These are phyloP conservation scores for Clarias fuscus DNA, from an alignment of 2,797 vertebrate species.

Conservation along the genomic window DNA sequence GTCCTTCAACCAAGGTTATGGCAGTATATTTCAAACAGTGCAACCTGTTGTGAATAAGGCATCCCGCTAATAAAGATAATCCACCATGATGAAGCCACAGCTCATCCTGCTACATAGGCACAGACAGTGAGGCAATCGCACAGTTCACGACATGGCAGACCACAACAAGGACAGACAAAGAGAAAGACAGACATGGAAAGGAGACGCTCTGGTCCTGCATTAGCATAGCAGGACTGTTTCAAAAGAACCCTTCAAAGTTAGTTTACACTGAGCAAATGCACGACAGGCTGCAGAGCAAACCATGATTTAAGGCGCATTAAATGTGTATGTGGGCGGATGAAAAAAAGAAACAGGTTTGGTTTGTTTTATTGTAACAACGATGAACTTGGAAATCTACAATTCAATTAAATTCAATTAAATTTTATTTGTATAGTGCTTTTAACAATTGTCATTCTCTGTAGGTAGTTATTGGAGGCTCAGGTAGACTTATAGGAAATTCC, in stretches of 20 bases:
- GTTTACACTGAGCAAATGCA: background rate
- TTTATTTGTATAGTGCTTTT: no score
- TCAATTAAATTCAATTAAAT: no score
- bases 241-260: slow-evolving; percentile 15
- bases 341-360: slow-evolving; percentile 27
- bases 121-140: slow-evolving; percentile 29
- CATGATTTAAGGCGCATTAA: background rate
- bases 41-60: background rate
- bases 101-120: slow-evolving; percentile 14
- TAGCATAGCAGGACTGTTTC: background rate
- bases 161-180: slow-evolving; percentile 53
- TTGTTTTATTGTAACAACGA: background rate
- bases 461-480: no score
- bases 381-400: background rate
- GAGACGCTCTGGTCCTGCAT: slow-evolving; percentile 9
- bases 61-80: no score
- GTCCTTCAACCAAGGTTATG: no score
- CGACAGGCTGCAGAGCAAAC: background rate
- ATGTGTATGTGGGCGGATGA: background rate
- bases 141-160: slow-evolving; percentile 35
- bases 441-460: no score
- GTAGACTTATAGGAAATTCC: no score
- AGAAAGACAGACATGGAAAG: slow-evolving; percentile 33
- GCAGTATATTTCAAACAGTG: no score
- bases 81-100: no score